These are phyloP conservation scores for Palythoa heliodiscus DNA, from an alignment of 92 coral and sea anemone species.

Conservation along the genomic window DNA sequence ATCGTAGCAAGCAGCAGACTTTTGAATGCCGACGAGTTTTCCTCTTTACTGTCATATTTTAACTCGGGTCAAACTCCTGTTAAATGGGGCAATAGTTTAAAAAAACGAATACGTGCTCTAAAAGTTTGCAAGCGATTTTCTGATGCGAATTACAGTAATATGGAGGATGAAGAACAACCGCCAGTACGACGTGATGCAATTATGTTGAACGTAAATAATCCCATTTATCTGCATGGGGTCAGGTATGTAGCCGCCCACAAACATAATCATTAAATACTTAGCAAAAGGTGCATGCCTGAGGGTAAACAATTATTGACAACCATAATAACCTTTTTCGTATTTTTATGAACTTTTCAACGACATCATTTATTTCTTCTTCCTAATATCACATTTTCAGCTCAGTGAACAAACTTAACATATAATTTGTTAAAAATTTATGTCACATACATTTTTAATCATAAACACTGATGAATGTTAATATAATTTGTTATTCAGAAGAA, in stretches of 20 bases:
- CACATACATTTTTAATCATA: too few relatives aligned
- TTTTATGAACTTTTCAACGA: too few relatives aligned
- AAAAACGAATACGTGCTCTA: slow-evolving; percentile 24
- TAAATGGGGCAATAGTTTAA: slow-evolving; percentile 17
- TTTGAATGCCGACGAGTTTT: slow-evolving; percentile 28
- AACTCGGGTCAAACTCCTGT: slow-evolving; percentile 27
- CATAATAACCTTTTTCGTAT: neutral
- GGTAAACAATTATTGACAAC: neutral
- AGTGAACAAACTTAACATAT: too few relatives aligned
- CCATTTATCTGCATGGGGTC: slow-evolving; percentile 39
- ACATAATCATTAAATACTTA: neutral
- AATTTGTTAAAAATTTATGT: too few relatives aligned
- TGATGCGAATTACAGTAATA: slow-evolving; percentile 20
- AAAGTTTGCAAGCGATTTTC: slow-evolving; percentile 41
- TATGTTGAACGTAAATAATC: slow-evolving; percentile 33
- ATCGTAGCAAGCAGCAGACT: slow-evolving; percentile 33
- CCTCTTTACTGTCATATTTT: slow-evolving; percentile 23
- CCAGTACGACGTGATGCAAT: slow-evolving; percentile 31
- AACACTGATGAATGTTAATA: too few relatives aligned
- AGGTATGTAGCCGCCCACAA: slow-evolving; percentile 4
- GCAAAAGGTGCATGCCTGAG: neutral
- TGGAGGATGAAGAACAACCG: slow-evolving; percentile 37
- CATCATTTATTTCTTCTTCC: too few relatives aligned
- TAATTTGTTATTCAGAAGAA: too few relatives aligned
- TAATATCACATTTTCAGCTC: too few relatives aligned